phyloP scores from a whole-genome alignment of 2,888 invertebrate species.

The Dioctria linearis region DNA sequence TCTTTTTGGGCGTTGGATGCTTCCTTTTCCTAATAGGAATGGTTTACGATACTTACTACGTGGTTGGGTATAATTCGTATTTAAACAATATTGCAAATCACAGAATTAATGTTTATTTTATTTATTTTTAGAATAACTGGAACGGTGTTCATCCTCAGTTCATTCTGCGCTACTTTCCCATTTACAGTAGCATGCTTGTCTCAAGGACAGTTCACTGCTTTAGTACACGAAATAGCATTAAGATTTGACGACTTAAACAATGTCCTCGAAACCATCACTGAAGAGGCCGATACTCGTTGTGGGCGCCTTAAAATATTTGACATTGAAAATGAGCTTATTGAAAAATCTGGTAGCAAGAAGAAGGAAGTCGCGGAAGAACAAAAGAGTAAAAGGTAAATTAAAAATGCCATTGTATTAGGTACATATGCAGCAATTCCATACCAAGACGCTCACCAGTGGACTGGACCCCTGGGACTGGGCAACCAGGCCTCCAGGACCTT shows the following conservation, averaged over 20 bases:
- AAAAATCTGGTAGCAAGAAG: background rate
- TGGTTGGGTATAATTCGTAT: background rate
- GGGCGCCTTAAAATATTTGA: constrained; percentile 66
- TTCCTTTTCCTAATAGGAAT: background rate
- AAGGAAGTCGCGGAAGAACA: constrained; percentile 1
- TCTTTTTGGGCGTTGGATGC: constrained; percentile 11
- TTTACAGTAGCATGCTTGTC: constrained; percentile 66
- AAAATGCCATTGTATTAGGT: background rate
- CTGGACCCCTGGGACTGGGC: too few relatives aligned
- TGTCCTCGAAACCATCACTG: constrained; percentile 66
- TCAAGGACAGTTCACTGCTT: constrained; percentile 68
- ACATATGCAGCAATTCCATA: too few relatives aligned
- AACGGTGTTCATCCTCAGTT: background rate
- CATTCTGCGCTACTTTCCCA: constrained; percentile 62
- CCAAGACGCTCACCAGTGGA: too few relatives aligned
- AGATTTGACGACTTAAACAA: constrained; percentile 67
- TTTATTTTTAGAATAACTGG: background rate
- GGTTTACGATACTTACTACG: background rate
- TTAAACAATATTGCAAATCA: too few relatives aligned
- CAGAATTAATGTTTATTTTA: background rate
- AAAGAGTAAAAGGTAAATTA: constrained; percentile 19
- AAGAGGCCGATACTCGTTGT: constrained; percentile 65
- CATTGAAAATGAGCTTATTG: constrained; percentile 65
- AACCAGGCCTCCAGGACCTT: too few relatives aligned
- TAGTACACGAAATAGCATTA: constrained; percentile 66